Percentiles rank a stretch among this genome's conserved stretches.
These are phyloP conservation scores for Drosophila grimshawi DNA, from an alignment of 1,140 invertebrate genomes.

Conservation along the genomic window DNA sequence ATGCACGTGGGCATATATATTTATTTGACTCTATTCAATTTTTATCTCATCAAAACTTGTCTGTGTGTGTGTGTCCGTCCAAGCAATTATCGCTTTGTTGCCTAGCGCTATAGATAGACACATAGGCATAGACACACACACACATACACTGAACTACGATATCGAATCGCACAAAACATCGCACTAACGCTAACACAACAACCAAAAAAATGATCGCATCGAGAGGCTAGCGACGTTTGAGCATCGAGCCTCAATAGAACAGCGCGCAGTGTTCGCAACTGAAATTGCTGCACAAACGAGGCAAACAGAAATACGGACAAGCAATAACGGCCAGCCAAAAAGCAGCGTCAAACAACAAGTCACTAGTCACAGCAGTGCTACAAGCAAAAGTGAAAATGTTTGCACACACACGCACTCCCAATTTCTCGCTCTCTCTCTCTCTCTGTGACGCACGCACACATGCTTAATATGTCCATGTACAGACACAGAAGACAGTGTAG, in stretches of 20 bases:
- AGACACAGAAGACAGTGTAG: neutral
- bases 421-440: neutral
- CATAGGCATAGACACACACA: slow-evolving; percentile 1
- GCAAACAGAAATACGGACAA: slow-evolving; percentile 15
- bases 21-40: slow-evolving; percentile 19
- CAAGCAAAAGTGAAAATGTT: slow-evolving; percentile 33
- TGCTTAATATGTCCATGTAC: slow-evolving; percentile 1
- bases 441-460: slow-evolving; percentile 7
- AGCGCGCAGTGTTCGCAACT: slow-evolving; percentile 24
- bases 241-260: slow-evolving; percentile 13
- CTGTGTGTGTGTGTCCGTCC: slow-evolving; percentile 7
- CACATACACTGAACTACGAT: slow-evolving; percentile 34
- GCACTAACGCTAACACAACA: slow-evolving; percentile 25
- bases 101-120: slow-evolving; percentile 68
- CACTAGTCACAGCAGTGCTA: slow-evolving; percentile 1
- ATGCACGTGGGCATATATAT: slow-evolving; percentile 16
- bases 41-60: slow-evolving; percentile 21
- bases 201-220: slow-evolving; percentile 33
- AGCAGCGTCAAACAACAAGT: neutral
- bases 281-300: slow-evolving; percentile 25
- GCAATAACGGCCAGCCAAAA: neutral
- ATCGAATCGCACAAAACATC: slow-evolving; percentile 42
- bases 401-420: neutral
- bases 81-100: slow-evolving; percentile 40
- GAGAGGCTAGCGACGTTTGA: slow-evolving; percentile 19